Base-by-base conservation (phyloP, 2,113 vertebrate genomes). In the Oostethus manadensis region DNA sequence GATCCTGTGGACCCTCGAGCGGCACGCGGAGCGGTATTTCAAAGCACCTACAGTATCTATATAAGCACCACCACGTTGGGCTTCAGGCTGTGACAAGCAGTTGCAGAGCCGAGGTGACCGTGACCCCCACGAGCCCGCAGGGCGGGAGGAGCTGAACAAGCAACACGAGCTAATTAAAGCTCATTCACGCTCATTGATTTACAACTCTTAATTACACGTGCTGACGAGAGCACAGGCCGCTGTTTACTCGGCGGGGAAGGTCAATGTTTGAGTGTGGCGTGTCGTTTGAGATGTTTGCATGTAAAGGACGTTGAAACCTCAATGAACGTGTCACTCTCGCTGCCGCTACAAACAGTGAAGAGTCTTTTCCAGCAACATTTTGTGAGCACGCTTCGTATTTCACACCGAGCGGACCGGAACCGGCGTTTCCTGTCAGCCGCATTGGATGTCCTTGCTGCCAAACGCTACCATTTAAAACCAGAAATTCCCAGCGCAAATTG, bases 111-210 rank as follows among this genome's bases (percentile, higher is more conserved):
- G 48, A 71, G 73, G 66, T 47, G 44, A 13, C 63, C 57, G 54
- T 17, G 51, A 54, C 29, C 17, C 10, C 29, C 70, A 74, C 72
- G 49, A 66, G 64, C 74, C 78, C 73, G 48, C 10, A 51, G 77
- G 65, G 73, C 63, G 48, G 0, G 13, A 64, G 70, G 73, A 85
- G 76, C 85, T 78, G 29, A 55, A 40, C 7, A 40, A 16, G 6
- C 20, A 55, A 66, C 77, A 64, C 70, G 74, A 42, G 53, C 53
- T 55, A 40, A 55, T 55, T 55, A 42, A 38, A 55, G 18, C 35
- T 8, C 74, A 84, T 79, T 87, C 79, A 88, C 88, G 18, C 53
- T 21, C 74, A 84, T 79, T 86, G 80, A 89, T 89, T 88, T 82
- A 77, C 77, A 84, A 87, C 84, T 83, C 80, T 72, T 68, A 66